Percentiles rank a stretch among this genome's conserved stretches.
Evolutionary conservation across 2,888 invertebrate genomes (phyloP).

Genomic region (Drosophila seclusa): DNA sequence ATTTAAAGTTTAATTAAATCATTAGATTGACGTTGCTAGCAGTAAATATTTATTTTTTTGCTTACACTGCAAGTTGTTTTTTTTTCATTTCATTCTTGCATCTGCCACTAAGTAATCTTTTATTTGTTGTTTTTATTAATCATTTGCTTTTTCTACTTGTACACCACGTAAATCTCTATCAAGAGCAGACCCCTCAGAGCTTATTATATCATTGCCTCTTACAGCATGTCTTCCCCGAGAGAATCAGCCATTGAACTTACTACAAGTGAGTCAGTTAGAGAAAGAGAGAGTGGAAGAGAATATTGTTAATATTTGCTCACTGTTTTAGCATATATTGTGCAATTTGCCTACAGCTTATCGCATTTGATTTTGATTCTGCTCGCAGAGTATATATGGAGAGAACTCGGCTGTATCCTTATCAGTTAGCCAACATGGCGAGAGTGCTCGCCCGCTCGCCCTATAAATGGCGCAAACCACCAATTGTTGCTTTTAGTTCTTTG

Average conservation of each 20-base stretch:
- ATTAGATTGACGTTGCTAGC: neutral
- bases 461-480: conserved; percentile 69
- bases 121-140: neutral
- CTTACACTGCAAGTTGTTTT: neutral
- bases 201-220: conserved; percentile 3
- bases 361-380: conserved; percentile 1
- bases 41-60: neutral
- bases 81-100: neutral
- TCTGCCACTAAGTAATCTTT: neutral
- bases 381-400: neutral
- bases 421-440: conserved; percentile 35
- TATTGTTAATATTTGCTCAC: conserved; percentile 12
- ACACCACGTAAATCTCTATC: no score
- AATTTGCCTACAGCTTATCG: conserved; percentile 21
- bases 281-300: conserved; percentile 17
- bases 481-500: conserved; percentile 70
- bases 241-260: conserved; percentile 55
- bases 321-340: conserved; percentile 46
- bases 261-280: conserved; percentile 10
- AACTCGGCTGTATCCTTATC: conserved; percentile 68
- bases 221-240: conserved; percentile 26
- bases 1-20: neutral
- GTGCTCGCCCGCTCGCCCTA: conserved; percentile 42
- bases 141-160: no score
- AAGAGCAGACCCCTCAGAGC: neutral